Conservation (phyloP, 1,140 invertebrate genomes). For the Pissodes strobi region DNA sequence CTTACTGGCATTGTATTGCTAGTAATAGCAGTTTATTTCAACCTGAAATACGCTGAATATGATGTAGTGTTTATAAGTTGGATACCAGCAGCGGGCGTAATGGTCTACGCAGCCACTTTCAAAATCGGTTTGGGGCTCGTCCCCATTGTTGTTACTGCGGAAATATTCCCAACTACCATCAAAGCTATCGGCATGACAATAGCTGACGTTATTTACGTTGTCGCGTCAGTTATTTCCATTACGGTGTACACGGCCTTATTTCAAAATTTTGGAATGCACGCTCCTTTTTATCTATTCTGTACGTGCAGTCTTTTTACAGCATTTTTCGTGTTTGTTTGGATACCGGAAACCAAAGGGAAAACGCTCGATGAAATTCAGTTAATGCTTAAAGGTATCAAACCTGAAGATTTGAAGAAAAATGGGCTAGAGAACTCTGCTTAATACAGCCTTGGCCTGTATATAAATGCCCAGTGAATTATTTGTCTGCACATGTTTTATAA, state of each 20-base stretch:
- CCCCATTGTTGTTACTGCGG: constrained; percentile 71
- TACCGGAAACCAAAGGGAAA: constrained; percentile 45
- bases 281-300: constrained; percentile 71
- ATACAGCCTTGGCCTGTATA: too few relatives aligned
- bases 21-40: constrained; percentile 44
- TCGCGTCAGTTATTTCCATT: constrained; percentile 68
- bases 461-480: too few relatives aligned
- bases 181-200: constrained; percentile 56
- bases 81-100: constrained; percentile 41
- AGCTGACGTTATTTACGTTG: constrained; percentile 45
- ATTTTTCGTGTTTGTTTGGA: constrained; percentile 57
- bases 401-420: neutral
- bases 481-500: neutral
- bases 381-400: constrained; percentile 33
- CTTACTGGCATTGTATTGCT: constrained; percentile 32
- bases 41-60: constrained; percentile 31
- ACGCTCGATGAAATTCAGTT: too few relatives aligned
- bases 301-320: constrained; percentile 62
- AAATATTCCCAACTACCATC: too few relatives aligned
- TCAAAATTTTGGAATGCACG: constrained; percentile 56
- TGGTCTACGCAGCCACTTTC: constrained; percentile 42
- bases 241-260: constrained; percentile 64
- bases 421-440: neutral
- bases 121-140: constrained; percentile 58
- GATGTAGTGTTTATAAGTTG: constrained; percentile 37